Evolutionary conservation across 2,113 vertebrate species (phyloP), one percentile per base, ranked within the genome.

Genomic region (Archilochus colubris): DNA sequence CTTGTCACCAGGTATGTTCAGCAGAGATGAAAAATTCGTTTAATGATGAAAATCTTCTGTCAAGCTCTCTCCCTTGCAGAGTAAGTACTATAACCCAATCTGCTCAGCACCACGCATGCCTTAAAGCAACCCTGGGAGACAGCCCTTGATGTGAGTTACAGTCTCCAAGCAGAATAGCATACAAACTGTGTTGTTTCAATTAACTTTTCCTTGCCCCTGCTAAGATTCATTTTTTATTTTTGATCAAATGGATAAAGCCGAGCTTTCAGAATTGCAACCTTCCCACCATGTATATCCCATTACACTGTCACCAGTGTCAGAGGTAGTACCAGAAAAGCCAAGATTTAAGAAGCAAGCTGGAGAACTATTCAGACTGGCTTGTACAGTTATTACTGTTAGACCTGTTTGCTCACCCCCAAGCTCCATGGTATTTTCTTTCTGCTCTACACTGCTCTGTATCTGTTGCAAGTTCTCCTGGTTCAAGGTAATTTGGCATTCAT

Each of bases 1-100:
- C 87, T 79, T 18, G 4, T 68, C 84, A 89, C 66, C 53, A 66
- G 43, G 38, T 63, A 59, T 0, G 11, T 24, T 91, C 85, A 89
- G 64, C 68, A n/a, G 91, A 82, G 87, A 82, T 87, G 69, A 91
- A 89, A 87, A 91, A 25, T 15, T 61, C 62, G 66, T 80, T 86
- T 93, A 17, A 40, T 74, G 51, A 80, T 77, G 67, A 59, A 86
- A 91, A 43, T 46, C 70, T 82, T 89, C 79, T 91, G 76, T 77
- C 82, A 82, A 69, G 48, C 51, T 61, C 75, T 86, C 50, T 62
- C 23, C 40, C 62, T 28, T n/a, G 70, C 48, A 58, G 66, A 53
- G 33, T 3, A 27, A 85, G 46, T 14, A 30, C 67, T 74, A 3
- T 33, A 66, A 69, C 21, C 51, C 54, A 46, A 48, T 57, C 85